These are phyloP conservation scores for Drosophila mimica DNA, from an alignment of 2,888 invertebrate species.

Conservation along the genomic window DNA sequence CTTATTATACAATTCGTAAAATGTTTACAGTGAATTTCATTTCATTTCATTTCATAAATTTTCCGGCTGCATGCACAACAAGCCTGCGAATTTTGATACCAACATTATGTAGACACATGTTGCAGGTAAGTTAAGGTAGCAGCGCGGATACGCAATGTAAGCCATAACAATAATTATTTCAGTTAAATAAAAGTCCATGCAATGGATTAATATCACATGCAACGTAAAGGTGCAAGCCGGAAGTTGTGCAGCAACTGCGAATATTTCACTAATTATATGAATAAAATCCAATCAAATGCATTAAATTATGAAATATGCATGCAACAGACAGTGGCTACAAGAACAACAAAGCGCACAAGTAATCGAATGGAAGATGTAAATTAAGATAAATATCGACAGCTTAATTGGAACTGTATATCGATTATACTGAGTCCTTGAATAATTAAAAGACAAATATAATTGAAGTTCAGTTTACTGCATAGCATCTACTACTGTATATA, in stretches of 20 bases:
- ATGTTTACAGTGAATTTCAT: constrained; percentile 17
- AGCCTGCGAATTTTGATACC: constrained; percentile 20
- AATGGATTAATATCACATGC: constrained; percentile 39
- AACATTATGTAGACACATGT: not conserved
- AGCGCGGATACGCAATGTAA: constrained; percentile 36
- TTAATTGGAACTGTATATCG: constrained; percentile 25
- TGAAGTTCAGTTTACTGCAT: not conserved
- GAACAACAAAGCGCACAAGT: constrained; percentile 3
- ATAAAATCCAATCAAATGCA: constrained; percentile 7
- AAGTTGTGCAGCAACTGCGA: constrained; percentile 4
- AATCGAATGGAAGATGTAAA: constrained; percentile 20
- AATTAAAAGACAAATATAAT: not conserved
- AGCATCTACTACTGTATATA: not conserved
- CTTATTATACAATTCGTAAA: constrained; percentile 24
- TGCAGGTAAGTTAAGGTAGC: not conserved
- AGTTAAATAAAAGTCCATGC: constrained; percentile 20
- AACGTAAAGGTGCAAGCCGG: constrained; percentile 6
- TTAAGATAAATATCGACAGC: constrained; percentile 41
- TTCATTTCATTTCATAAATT: constrained; percentile 51
- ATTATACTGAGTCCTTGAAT: not conserved
- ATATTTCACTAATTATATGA: constrained; percentile 6
- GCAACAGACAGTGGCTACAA: not conserved
- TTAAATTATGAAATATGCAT: constrained; percentile 18
- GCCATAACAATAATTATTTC: constrained; percentile 41
- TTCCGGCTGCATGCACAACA: constrained; percentile 44